phyloP scores from a whole-genome alignment of 2,888 invertebrate species.

The Philhelius pedissequus region DNA sequence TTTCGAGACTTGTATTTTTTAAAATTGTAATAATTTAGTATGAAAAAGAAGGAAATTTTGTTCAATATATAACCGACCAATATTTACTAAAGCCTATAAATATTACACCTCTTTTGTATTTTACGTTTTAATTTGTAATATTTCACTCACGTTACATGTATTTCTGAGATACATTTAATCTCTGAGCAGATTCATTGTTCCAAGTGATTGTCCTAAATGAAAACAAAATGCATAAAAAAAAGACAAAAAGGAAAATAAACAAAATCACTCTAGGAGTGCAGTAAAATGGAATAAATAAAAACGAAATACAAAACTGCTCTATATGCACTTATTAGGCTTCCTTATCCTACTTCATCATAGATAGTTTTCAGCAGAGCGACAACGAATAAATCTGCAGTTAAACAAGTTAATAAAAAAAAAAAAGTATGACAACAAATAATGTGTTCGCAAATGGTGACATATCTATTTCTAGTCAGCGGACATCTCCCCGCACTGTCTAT shows the following conservation, averaged over 20 bases:
- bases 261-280: constrained; percentile 6
- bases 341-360: constrained; percentile 10
- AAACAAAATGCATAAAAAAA: constrained; percentile 15
- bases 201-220: constrained; percentile 34
- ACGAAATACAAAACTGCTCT: background rate
- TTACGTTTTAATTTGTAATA: constrained; percentile 14
- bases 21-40: background rate
- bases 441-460: constrained; percentile 46
- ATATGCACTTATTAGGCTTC: constrained; percentile 53
- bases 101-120: constrained; percentile 36
- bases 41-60: background rate
- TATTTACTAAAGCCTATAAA: constrained; percentile 40
- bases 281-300: background rate
- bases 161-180: constrained; percentile 16
- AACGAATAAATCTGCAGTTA: constrained; percentile 44
- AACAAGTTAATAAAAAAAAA: constrained; percentile 49
- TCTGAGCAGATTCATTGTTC: constrained; percentile 9
- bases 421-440: constrained; percentile 36
- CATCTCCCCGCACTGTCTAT: background rate
- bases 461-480: constrained; percentile 3
- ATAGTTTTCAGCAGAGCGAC: constrained; percentile 14
- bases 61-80: background rate
- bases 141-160: background rate
- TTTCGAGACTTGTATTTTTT: background rate
- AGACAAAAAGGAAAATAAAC: background rate